Percentiles rank a stretch among this genome's conserved stretches.
phyloP scores from a whole-genome alignment of 2,888 invertebrate genomes.

The Melikaiella ostensackeni region DNA sequence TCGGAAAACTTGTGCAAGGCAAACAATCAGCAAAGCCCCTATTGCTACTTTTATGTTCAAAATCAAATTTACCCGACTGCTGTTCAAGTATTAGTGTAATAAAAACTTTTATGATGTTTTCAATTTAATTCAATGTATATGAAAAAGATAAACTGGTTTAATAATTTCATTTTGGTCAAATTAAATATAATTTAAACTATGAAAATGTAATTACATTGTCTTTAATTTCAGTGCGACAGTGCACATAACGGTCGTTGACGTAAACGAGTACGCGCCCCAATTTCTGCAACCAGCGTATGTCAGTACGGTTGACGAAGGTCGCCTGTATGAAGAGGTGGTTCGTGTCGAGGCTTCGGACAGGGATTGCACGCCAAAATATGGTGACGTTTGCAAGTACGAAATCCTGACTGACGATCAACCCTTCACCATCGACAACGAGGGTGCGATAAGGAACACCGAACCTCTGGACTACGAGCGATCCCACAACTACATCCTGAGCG shows the following conservation, averaged over 20 bases:
- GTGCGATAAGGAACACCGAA: slow-evolving; percentile 95
- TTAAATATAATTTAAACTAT: not conserved
- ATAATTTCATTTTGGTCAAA: not conserved
- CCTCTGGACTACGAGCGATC: slow-evolving; percentile 94
- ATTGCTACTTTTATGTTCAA: slow-evolving; percentile 12
- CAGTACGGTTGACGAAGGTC: slow-evolving; percentile 93
- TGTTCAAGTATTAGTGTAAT: not conserved
- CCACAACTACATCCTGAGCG: slow-evolving; percentile 97
- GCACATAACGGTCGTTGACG: slow-evolving; percentile 96
- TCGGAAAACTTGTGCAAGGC: slow-evolving; percentile 4
- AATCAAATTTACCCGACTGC: not conserved
- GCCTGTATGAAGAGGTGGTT: slow-evolving; percentile 92
- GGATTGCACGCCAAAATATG: slow-evolving; percentile 96
- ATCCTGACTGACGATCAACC: slow-evolving; percentile 94
- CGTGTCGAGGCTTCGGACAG: slow-evolving; percentile 94
- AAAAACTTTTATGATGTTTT: not conserved
- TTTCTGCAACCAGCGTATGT: slow-evolving; percentile 95
- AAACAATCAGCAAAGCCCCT: slow-evolving; percentile 15
- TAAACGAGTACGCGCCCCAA: slow-evolving; percentile 96
- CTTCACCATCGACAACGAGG: slow-evolving; percentile 94
- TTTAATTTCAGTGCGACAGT: slow-evolving; percentile 87
- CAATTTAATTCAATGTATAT: not conserved
- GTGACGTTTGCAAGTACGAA: slow-evolving; percentile 98
- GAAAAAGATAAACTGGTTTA: not conserved
- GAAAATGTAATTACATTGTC: slow-evolving; percentile 38